Base-by-base conservation (phyloP, 2,888 invertebrate genomes). In the Melanargia galathea region DNA sequence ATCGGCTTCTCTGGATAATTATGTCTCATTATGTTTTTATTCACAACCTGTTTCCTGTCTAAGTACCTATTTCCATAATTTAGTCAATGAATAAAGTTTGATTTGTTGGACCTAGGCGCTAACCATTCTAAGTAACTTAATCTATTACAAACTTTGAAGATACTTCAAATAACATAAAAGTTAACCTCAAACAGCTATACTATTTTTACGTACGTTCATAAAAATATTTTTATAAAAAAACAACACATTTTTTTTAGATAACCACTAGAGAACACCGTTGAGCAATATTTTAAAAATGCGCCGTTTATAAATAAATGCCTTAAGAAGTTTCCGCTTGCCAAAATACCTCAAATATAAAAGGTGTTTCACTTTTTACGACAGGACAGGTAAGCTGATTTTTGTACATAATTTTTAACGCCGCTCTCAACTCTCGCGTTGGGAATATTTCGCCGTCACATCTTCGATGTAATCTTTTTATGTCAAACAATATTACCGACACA, bases 311-410 rank as follows among this genome's bases (percentile, higher is more conserved):
- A 22, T 22, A 55, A 40, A 55, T 40, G 22, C 18, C 16, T 26
- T 16, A 51, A 55, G 13, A 51, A 48, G 40, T 35, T 58, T 59
- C 22, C 45, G 45, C 20, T 57, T 46, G 35, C 54, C 24, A 35
- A 65, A 65, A 65, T 54, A 59, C 59, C 33, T 57, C 56, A 59
- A 59, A 22, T n/a, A 54, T 20, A n/a, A 38, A 49, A 58, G 22
- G 60, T 60, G 48, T 63, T 60, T 63, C 35, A 26, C 45, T 18
- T 64, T 48, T 33, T 61, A 55, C 51, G 52, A 62, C 46, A 58
- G 63, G 55, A 59, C 63, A 52, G 46, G 43, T 70, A 70, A 70
- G 61, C 64, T 60, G 66, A 64, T 68, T 70, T 66, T 60, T 60
- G 62, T 62, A 65, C 61, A 66, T 62, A 67, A 60, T 58, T 68